These are phyloP conservation scores for Araneus ventricosus DNA, from an alignment of 1,140 invertebrate genomes.

Conservation along the genomic window DNA sequence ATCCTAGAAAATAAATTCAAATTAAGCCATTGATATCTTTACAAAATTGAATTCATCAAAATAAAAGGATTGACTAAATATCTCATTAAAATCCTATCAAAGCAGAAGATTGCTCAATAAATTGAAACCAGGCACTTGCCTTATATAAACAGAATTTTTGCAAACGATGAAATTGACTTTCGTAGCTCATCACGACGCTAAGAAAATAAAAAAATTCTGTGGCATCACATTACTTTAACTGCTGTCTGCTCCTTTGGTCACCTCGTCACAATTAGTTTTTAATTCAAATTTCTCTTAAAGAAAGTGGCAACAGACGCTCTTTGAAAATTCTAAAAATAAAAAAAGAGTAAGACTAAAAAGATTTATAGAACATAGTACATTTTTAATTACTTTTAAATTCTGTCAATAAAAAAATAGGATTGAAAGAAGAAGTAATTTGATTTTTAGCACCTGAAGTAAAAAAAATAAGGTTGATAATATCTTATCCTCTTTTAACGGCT, in stretches of 20 bases:
- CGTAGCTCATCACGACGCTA: background rate
- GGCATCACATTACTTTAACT: background rate
- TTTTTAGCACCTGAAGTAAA: background rate
- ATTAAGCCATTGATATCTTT: background rate
- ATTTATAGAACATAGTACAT: background rate
- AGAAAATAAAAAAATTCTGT: background rate
- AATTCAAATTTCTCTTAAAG: background rate
- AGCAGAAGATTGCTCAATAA: background rate
- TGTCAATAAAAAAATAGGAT: background rate
- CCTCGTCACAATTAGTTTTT: background rate
- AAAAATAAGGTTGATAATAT: background rate
- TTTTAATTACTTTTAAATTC: background rate
- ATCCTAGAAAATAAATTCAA: background rate
- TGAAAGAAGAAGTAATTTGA: background rate
- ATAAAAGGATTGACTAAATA: background rate
- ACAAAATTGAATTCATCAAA: background rate
- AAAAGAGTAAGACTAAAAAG: background rate
- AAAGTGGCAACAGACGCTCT: background rate
- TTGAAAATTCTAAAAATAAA: background rate
- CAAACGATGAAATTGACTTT: background rate
- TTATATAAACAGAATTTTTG: background rate
- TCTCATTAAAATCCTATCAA: slow-evolving; percentile 16
- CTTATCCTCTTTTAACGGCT: background rate
- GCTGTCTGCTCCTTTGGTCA: background rate
- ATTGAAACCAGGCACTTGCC: background rate